Conservation (phyloP, 2,113 vertebrate species). For the cat (Felis catus) region F.catus_Fca126_mat1.0 CM031419.1:147017501-147018000, state of each 20-base stretch:
- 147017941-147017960: not conserved
- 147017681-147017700: not conserved
- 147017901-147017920: not conserved
- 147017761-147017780: not conserved
- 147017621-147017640: not conserved
- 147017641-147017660: not conserved
- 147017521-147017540: not conserved
- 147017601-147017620: not conserved
- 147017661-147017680: not conserved
- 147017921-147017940: not conserved
- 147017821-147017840: not conserved
- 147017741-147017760: not conserved
- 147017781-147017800: not conserved
- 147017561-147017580: not conserved
- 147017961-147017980: not conserved
- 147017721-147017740: not conserved
- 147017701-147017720: not conserved
- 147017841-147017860: not conserved
- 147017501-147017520: not conserved
- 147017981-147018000: not conserved
- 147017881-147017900: not conserved
- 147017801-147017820: not conserved
- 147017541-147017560: not conserved
- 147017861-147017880: too few species aligned
- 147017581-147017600: not conserved